Evolutionary conservation across 2,113 vertebrate species (phyloP).

Genomic region (Orientallactaga bullata): DNA sequence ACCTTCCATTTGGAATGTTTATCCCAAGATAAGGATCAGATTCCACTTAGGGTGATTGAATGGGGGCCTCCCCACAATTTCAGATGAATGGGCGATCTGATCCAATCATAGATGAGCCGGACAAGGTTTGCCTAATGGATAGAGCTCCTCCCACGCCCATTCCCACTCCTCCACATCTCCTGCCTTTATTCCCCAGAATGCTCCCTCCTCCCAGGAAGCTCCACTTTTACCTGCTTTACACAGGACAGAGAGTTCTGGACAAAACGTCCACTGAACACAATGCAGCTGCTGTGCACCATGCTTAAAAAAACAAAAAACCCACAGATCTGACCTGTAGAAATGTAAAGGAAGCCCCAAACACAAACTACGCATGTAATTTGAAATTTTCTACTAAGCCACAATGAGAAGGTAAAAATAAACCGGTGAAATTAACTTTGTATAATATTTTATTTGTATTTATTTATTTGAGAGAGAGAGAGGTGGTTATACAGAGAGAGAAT

Average conservation of each 20-base stretch:
- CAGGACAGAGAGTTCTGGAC: background rate
- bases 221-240: background rate
- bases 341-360: background rate
- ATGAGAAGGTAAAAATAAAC: background rate
- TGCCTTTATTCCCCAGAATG: background rate
- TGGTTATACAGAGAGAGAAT: too few relatives aligned
- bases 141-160: background rate
- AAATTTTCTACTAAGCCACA: background rate
- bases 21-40: constrained; percentile 83
- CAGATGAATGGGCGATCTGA: constrained; percentile 64
- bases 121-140: constrained; percentile 18
- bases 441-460: too few relatives aligned
- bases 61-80: constrained; percentile 69
- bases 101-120: constrained; percentile 67
- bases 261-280: background rate
- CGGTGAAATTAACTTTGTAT: constrained; percentile 7
- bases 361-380: background rate
- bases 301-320: background rate
- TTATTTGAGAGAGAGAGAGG: too few relatives aligned
- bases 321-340: background rate
- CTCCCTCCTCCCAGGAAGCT: background rate
- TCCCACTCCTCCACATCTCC: background rate
- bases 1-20: constrained; percentile 85
- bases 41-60: constrained; percentile 83
- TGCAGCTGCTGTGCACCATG: background rate